Base-by-base conservation (phyloP, 2,797 vertebrate genomes). In the Acrossocheilus wenchowensis region DNA sequence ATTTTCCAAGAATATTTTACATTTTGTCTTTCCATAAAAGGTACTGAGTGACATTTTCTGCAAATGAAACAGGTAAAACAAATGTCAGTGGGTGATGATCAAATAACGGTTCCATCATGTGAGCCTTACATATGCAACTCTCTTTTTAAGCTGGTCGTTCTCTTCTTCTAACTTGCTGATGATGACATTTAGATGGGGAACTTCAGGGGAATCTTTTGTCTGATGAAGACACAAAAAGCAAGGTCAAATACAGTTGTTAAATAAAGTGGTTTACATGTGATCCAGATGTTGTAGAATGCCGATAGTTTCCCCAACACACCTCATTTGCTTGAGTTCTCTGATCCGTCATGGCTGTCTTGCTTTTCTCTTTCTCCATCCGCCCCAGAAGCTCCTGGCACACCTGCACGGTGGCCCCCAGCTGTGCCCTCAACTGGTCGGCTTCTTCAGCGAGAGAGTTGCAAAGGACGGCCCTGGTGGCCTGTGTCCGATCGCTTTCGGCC, bases 381-480 rank as follows among this genome's bases (percentile, higher is more conserved):
- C 83, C 93, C 91, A 97, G 95, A 88, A 99, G 95, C 23, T 97
- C 96, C 88, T 98, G 96, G 88, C 98, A 99, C 95, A 98, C 97
- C 91, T 95, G 95, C 60, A 97, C 96, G 0, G 97, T 98, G 41
- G 95, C 90, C 0, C 95, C 94, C 0, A 99, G 94, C 26, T 97
- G 97, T 41, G 93, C 87, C 11, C 96, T 96, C 23, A 99, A 96
- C 91, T 97, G 95, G 17, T 96, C 95, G 0, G 95, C 95, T 94
- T 99, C 97, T 8, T 96, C 95, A 0, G 93, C 95, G 90, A 99
- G 92, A 0, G 97, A 98, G 8, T 93, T 95, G 91, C 97, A 98
- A 43, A 98, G 93, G 1, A 97, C 92, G 0, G 95, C 92, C 0
- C 95, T 94, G 86, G 97, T 97, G 5, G 97, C 97, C 90, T 95